phyloP scores from a whole-genome alignment of 2,888 invertebrate genomes.

The Drosophila paramelanica region DNA sequence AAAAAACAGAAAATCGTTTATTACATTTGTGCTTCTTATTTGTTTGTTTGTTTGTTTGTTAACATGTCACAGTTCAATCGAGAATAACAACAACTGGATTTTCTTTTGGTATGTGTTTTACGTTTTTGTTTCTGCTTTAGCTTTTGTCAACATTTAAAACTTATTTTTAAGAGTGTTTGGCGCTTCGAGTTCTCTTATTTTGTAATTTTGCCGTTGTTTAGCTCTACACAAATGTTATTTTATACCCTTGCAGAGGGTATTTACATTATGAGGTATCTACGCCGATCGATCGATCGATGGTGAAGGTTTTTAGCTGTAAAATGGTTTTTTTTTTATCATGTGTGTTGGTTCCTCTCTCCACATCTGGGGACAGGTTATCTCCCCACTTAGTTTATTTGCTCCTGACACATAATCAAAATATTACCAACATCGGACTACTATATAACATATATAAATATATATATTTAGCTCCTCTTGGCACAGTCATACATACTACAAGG shows the following conservation, averaged over 20 bases:
- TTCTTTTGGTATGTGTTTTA: not conserved
- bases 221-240: conserved; percentile 26
- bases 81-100: conserved; percentile 40
- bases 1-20: conserved; percentile 34
- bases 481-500: not conserved
- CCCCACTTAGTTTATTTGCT: too few species aligned
- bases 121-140: conserved; percentile 2
- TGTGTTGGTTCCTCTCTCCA: too few species aligned
- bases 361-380: too few species aligned
- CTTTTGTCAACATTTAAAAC: conserved; percentile 33
- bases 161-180: conserved; percentile 33
- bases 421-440: not conserved
- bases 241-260: not conserved
- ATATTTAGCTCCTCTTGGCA: too few species aligned
- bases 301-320: too few species aligned
- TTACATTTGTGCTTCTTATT: conserved; percentile 37
- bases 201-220: conserved; percentile 2
- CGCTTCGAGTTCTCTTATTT: conserved; percentile 1
- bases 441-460: not conserved
- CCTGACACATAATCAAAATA: not conserved
- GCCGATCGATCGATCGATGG: too few species aligned
- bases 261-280: not conserved
- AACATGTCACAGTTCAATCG: conserved; percentile 65
- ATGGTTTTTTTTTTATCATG: too few species aligned
- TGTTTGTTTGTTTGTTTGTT: conserved; percentile 34